phyloP scores from a whole-genome alignment of 2,797 vertebrate genomes.

The Thamnophis elegans region DNA sequence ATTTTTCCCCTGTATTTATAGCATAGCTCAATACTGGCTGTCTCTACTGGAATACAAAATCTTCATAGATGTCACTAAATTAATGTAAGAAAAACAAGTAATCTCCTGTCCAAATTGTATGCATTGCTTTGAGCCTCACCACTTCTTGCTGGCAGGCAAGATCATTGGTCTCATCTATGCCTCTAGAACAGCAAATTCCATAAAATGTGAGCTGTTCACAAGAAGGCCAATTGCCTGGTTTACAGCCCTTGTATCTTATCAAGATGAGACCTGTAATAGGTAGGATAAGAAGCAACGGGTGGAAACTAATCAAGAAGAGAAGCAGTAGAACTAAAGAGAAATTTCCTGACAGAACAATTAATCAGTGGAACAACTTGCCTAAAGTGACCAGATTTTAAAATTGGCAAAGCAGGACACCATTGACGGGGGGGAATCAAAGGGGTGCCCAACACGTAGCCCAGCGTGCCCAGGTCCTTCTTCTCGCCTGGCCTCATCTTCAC shows the following conservation, averaged over 20 bases:
- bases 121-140: background rate
- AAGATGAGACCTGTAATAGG: background rate
- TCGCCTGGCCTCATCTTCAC: no score
- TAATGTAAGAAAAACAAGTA: background rate
- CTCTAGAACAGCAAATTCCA: background rate
- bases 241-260: background rate
- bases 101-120: background rate
- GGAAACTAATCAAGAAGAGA: no score
- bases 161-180: background rate
- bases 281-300: no score
- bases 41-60: background rate
- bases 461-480: no score
- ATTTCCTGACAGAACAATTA: no score
- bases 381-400: no score
- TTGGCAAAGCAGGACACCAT: no score
- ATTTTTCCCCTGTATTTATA: background rate
- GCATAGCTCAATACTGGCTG: background rate
- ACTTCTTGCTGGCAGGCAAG: background rate
- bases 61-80: background rate
- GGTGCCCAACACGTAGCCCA: no score
- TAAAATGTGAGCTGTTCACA: background rate
- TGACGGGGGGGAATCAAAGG: no score
- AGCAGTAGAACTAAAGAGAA: no score
- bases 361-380: no score
- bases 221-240: background rate